These are phyloP conservation scores for Tragelaphus strepsiceros DNA, from an alignment of 2,113 vertebrate genomes.

Conservation along the genomic window DNA sequence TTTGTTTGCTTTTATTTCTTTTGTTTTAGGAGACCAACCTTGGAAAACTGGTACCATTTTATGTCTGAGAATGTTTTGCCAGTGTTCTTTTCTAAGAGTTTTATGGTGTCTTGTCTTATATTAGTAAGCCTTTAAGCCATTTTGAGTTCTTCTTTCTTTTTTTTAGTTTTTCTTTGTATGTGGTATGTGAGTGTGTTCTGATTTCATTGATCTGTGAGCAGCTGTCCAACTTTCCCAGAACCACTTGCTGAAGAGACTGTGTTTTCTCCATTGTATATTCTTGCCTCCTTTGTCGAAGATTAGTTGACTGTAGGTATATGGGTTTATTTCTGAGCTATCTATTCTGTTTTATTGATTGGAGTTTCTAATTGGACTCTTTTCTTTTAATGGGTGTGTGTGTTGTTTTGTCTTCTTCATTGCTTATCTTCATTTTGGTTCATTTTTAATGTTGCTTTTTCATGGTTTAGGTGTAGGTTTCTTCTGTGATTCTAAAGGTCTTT, in stretches of 20 bases:
- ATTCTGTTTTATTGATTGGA: background rate
- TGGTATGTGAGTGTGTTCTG: background rate
- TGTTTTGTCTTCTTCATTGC: background rate
- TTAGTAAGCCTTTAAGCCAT: background rate
- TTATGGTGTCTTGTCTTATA: background rate
- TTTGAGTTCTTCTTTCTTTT: background rate
- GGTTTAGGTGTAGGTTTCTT: background rate
- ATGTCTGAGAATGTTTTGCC: background rate
- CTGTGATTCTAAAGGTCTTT: background rate
- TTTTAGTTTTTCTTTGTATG: background rate
- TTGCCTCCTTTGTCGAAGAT: background rate
- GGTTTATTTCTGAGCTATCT: background rate
- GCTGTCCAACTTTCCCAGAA: background rate
- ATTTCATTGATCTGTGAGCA: background rate
- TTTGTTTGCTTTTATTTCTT: background rate
- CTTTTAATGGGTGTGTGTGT: background rate
- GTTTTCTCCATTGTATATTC: background rate
- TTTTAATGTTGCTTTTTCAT: background rate
- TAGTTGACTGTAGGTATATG: background rate
- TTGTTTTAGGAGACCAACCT: background rate
- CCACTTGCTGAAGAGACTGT: background rate
- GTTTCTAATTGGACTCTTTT: background rate
- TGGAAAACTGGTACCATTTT: background rate
- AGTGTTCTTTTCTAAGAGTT: background rate
- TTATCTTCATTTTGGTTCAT: background rate